Base-by-base conservation (phyloP, 2,888 invertebrate genomes). In the Clusia tigrina region DNA sequence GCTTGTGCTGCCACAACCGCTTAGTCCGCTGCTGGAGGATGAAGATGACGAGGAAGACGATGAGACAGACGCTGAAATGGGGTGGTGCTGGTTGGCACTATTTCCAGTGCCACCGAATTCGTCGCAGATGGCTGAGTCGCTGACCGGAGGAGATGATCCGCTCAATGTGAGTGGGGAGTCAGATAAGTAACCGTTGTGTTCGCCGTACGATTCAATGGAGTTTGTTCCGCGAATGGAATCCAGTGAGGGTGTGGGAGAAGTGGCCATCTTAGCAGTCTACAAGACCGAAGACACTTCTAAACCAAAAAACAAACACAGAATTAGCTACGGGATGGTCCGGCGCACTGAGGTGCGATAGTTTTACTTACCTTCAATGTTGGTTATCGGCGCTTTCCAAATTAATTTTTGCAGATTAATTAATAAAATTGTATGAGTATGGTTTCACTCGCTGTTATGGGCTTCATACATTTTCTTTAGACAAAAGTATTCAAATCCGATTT, bases 221-320 rank as follows among this genome's bases (percentile, higher is more conserved):
- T 93, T 93, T 86, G 93, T 93, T 71, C 83, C 84, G 84, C 91
- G 91, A 87, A 92, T 88, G 86, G 94, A 95, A 88, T 94, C 95
- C 87, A 94, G 88, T 86, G 94, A 95, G 86, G 94, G 94, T 87
- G 94, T 94, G 85, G 88, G 89, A 74, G 84, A 84, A 86, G 94
- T 93, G 89, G 93, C 94, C 94, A 94, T 94, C 89, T 92, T 93
- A 69, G 64, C 63, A 58, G 24, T 54, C 15, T 52, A 54, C 32
- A 32, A 32, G 32, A 32, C 32, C 26, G 55, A 32, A 12, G 52
- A 58, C 37, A 55, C 54, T 60, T 17, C 17, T 32, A 58, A 58
- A 22, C 0, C 5, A 5, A 18, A 15, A 26, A 23, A 58, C 20
- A 60, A 48, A 17, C 32, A 32, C 32, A 32, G 5, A 42, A 15